Evolutionary conservation across 30 jellyfish, hydroid and myxozoan genomes (phyloP).

Genomic region (Pelagia noctiluca): DNA sequence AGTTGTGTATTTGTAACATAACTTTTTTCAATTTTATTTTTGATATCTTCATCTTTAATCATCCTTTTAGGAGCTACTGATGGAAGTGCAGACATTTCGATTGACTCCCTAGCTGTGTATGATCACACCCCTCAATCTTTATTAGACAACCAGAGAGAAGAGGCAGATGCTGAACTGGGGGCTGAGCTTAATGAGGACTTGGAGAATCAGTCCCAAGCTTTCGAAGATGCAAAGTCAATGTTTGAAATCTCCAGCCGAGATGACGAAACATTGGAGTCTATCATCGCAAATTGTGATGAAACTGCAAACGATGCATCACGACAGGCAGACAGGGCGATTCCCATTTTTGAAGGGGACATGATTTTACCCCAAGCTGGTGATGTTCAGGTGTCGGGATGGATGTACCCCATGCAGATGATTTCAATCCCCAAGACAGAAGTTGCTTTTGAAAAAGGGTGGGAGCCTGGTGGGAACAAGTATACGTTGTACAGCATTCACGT

Average conservation of each 20-base stretch:
- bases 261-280: too few species aligned
- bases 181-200: constrained; percentile 70
- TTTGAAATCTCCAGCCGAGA: constrained; percentile 18
- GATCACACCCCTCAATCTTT: too few species aligned
- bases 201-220: constrained; percentile 19
- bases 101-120: too few species aligned
- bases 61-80: background rate
- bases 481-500: constrained; percentile 92
- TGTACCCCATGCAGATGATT: constrained; percentile 95
- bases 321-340: constrained; percentile 46
- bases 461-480: constrained; percentile 96
- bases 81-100: background rate
- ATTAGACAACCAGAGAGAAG: constrained; percentile 11
- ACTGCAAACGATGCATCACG: too few species aligned
- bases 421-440: constrained; percentile 92
- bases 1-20: too few species aligned
- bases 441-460: constrained; percentile 99
- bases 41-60: too few species aligned
- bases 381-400: constrained; percentile 91
- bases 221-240: constrained; percentile 73
- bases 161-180: constrained; percentile 69
- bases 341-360: constrained; percentile 88
- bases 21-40: too few species aligned
- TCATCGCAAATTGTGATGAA: background rate
- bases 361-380: constrained; percentile 87